Percentiles rank a stretch among this genome's conserved stretches.
phyloP scores from a whole-genome alignment of 2,113 vertebrate species.

The Silurus glanis region DNA sequence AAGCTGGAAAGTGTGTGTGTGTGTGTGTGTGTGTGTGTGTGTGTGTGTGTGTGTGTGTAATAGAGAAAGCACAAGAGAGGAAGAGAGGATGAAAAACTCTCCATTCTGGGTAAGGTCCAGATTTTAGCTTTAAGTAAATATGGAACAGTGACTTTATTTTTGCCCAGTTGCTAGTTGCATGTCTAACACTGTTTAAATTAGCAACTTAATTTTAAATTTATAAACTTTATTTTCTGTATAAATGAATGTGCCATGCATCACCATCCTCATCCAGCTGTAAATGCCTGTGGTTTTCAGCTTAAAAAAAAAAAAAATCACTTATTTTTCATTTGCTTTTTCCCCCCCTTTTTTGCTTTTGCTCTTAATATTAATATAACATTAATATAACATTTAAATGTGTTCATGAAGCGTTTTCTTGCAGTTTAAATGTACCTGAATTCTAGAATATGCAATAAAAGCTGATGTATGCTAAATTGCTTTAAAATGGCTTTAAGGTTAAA shows the following conservation, averaged over 20 bases:
- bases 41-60: not conserved
- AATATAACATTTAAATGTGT: not conserved
- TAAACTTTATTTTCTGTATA: not conserved
- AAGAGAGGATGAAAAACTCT: conserved; percentile 30
- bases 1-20: conserved; percentile 38
- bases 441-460: not conserved
- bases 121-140: conserved; percentile 35
- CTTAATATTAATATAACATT: no score
- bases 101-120: conserved; percentile 36
- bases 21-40: conserved; percentile 30
- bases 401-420: not conserved
- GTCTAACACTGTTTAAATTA: not conserved
- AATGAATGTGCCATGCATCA: not conserved
- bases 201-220: not conserved
- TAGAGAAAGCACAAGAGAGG: not conserved
- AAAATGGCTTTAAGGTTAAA: not conserved
- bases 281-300: not conserved
- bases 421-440: not conserved
- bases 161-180: not conserved
- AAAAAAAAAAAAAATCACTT: not conserved
- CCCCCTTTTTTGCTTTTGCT: not conserved
- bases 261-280: not conserved
- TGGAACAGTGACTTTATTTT: conserved; percentile 18
- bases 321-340: not conserved
- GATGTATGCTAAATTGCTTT: conserved; percentile 9